Evolutionary conservation across 2,113 vertebrate species (phyloP), one percentile per base, ranked within the genome.

Genomic region (Sander vitreus): DNA sequence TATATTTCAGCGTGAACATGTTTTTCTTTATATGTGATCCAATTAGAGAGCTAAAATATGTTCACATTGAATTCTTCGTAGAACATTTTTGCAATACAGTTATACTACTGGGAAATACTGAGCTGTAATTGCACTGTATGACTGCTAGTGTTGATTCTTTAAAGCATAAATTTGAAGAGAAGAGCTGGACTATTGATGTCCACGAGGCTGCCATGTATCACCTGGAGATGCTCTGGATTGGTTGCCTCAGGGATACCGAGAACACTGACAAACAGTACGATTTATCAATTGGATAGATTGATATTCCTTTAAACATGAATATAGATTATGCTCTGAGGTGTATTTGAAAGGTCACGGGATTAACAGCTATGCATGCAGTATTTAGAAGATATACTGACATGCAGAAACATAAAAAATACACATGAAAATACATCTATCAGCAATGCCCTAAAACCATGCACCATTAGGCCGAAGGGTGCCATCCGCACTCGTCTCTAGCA

Each of bases 241-340:
- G 50, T n/a, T 16, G 62, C 72, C 64, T 36, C 23, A 1, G 25
- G 60, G 53, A 63, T 30, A 27, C 3, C 0, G 15, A 36, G 18
- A 21, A 18, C 59, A 16, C 25, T 14, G 53, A 55, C 45, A 67
- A 57, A 71, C 3, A 27, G 58, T 48, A 12, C 5, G 0, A 47
- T 27, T 11, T 65, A 87, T 81, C 11, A 69, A 66, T 77, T 10
- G 4, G 6, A 36, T 10, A 5, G 6, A 36, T 85, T 83, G 60
- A 83, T 82, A 72, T 54, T 80, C 58, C 47, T 69, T 85, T 78
- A 75, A 75, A 72, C 43, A 65, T 63, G 8, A 5, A 59, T 66
- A 72, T 62, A 16, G 73, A 77, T 86, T 70, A 15, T 18, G 48
- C 48, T 60, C 0, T 0, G 63, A 63, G 51, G 81, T 63, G 39